Conservation (phyloP, 2,888 invertebrate species). For the Slavum lentiscoides region DNA sequence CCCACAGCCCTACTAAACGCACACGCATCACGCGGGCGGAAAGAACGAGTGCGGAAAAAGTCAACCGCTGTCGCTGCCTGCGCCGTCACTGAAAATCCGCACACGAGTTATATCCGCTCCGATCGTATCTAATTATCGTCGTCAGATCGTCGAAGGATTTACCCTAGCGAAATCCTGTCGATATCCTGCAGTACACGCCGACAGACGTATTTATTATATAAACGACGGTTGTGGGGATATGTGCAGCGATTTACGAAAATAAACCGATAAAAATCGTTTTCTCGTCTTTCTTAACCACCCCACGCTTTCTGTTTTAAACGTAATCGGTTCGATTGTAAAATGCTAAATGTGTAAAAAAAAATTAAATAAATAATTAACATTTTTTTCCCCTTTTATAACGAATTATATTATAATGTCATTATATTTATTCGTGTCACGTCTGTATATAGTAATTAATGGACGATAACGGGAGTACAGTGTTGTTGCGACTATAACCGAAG, state of each 20-base stretch:
- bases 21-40: neutral
- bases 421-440: constrained; percentile 36
- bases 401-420: neutral
- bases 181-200: neutral
- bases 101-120: no score
- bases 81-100: no score
- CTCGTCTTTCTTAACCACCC: no score
- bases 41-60: constrained; percentile 16
- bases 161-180: neutral
- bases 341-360: neutral
- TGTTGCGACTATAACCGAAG: neutral
- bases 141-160: neutral
- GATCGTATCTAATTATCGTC: constrained; percentile 7
- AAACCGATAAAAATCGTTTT: no score
- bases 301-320: neutral
- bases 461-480: neutral
- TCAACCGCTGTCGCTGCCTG: neutral
- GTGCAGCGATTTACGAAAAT: no score
- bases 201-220: no score
- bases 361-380: no score
- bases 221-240: no score
- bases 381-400: neutral
- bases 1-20: constrained; percentile 25
- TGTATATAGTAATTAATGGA: constrained; percentile 16
- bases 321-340: neutral